Base-by-base conservation (phyloP, 2,797 vertebrate species). In the Scarus forsteni region DNA sequence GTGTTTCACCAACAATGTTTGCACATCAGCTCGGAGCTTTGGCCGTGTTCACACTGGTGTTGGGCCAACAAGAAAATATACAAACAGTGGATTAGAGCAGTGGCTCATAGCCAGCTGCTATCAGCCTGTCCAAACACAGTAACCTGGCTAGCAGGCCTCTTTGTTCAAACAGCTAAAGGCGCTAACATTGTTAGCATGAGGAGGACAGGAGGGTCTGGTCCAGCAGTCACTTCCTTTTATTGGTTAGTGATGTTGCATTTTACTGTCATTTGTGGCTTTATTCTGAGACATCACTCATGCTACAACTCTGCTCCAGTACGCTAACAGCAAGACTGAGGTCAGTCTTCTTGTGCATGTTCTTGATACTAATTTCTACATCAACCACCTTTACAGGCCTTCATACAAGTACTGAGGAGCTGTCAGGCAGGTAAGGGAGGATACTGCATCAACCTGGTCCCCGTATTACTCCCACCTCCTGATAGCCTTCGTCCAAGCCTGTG, bases 101-200 rank as follows among this genome's bases (percentile, higher is more conserved):
- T 89, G 92, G 89, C 83, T 44, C 52, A 1, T 9, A 48, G 85
- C 87, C 89, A 89, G 75, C 61, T 10, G 18, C 69, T 90, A 89
- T 92, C 90, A 87, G 86, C 58, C 74, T 89, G 80, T 85, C 66
- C 80, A 92, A 91, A 92, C 85, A 91, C 83, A 69, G 52, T 74
- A 70, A 89, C 83, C 81, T 80, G 79, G 63, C 64, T 70, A 65
- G 50, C 51, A 61, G 84, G 73, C 79, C 72, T 80, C 66, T 60
- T 56, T 79, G 66, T 81, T 86, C 75, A 86, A 87, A 88, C 64
- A 85, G 58, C 66, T 75, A 49, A 71, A 75, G 11, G 68, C 12
- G 64, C 67, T 70, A 83, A 79, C 61, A 52, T 35, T 58, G 51
- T 77, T 50, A 69, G 73, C 55, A 53, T 0, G 12, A 34, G 15